Evolutionary conservation across 2,113 vertebrate genomes (phyloP).

Genomic region (Fulmarus glacialis): DNA sequence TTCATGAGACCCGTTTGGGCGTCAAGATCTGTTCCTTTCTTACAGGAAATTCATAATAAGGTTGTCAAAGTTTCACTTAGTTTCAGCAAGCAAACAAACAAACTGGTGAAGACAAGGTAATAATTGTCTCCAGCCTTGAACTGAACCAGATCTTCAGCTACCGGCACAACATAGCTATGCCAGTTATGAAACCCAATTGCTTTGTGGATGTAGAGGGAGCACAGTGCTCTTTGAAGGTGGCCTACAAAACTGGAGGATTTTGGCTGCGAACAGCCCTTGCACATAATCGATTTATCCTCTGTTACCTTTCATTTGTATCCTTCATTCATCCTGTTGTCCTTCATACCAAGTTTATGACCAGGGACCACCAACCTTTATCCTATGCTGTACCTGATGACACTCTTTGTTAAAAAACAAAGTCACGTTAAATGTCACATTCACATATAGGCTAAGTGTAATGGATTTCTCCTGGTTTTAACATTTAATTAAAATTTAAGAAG

Average conservation of each 20-base stretch:
- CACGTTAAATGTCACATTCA: background rate
- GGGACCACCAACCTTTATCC: background rate
- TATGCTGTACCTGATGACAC: background rate
- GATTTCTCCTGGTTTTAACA: background rate
- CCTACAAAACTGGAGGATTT: background rate
- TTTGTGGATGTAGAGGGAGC: background rate
- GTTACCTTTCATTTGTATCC: background rate
- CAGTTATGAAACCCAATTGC: fast-evolving
- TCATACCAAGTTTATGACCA: background rate
- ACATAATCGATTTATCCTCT: fast-evolving
- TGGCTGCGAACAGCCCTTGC: background rate
- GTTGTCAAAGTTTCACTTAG: background rate
- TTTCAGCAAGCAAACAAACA: background rate
- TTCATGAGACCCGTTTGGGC: background rate
- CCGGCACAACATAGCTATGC: background rate
- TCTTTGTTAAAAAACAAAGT: background rate
- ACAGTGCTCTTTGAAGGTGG: background rate
- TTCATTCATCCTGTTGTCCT: background rate
- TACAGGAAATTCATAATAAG: background rate
- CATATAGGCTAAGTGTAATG: background rate
- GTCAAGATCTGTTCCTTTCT: background rate
- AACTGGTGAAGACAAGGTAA: background rate
- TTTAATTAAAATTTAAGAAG: background rate
- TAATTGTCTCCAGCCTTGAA: background rate
- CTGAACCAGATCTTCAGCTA: background rate